A percentile compares a stretch with the other conserved stretches of the same genome.
These are phyloP conservation scores for Pollenia griseotomentosa DNA, from an alignment of 2,888 invertebrate species.

Conservation along the genomic window DNA sequence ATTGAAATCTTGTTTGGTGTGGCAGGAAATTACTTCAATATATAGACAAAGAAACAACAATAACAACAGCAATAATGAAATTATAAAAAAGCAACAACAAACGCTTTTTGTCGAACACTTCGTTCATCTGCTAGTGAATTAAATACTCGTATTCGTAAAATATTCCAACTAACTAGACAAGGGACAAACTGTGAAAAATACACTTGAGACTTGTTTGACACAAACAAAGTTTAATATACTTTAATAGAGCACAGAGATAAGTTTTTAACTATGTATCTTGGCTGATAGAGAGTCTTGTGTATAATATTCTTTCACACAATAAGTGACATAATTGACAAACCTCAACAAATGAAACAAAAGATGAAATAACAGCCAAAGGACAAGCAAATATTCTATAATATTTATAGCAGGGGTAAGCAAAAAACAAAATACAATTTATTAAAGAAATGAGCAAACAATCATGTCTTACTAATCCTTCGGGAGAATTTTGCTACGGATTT, in stretches of 20 bases:
- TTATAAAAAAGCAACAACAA: constrained; percentile 4
- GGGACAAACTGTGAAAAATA: constrained; percentile 3
- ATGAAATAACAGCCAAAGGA: neutral
- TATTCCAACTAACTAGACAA: constrained; percentile 16
- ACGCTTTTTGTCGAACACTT: constrained; percentile 11
- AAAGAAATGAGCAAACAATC: constrained; percentile 32
- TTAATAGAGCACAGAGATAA: no score
- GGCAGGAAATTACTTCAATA: constrained; percentile 57
- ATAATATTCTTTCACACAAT: constrained; percentile 6
- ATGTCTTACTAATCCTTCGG: constrained; percentile 1
- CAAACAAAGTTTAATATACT: neutral
- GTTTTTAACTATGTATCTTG: neutral
- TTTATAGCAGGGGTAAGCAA: neutral
- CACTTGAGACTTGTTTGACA: neutral
- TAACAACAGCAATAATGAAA: constrained; percentile 20
- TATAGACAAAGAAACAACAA: constrained; percentile 41
- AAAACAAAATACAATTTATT: neutral
- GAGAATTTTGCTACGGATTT: constrained; percentile 8
- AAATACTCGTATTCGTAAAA: constrained; percentile 9
- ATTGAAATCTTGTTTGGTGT: constrained; percentile 29
- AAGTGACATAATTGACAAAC: constrained; percentile 52
- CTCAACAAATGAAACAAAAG: constrained; percentile 44
- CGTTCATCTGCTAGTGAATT: constrained; percentile 18
- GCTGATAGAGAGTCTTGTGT: neutral
- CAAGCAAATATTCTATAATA: constrained; percentile 11